Conservation (phyloP, 1,140 invertebrate genomes). For the Hylyphantes graminicola region DNA sequence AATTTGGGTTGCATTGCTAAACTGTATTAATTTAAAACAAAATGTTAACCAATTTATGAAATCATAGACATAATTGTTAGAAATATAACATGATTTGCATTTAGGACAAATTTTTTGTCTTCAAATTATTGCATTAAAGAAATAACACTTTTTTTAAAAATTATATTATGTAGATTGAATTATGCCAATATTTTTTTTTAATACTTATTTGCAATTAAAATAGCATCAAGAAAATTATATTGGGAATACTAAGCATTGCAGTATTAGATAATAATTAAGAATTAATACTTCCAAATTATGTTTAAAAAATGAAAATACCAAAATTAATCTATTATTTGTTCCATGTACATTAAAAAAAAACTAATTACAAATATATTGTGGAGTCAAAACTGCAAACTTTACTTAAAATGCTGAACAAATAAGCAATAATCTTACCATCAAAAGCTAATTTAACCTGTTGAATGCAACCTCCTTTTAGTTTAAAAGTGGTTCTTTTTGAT, state of each 20-base stretch:
- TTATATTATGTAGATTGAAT: too few species aligned
- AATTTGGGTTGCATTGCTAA: too few species aligned
- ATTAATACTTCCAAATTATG: neutral
- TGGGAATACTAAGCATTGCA: neutral
- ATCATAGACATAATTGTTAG: too few species aligned
- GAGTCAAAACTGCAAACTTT: neutral
- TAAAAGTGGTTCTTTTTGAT: neutral
- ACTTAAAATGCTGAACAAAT: neutral
- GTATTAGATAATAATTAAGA: neutral
- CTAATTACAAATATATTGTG: neutral
- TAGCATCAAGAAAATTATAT: too few species aligned
- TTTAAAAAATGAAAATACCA: neutral
- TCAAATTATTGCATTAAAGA: too few species aligned
- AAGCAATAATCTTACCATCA: constrained; percentile 14
- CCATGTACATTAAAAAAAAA: constrained; percentile 8
- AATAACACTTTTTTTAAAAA: too few species aligned
- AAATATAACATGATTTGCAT: too few species aligned
- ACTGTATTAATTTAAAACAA: too few species aligned
- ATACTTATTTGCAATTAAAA: too few species aligned
- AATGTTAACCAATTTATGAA: too few species aligned
- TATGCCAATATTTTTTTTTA: too few species aligned
- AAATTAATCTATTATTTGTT: neutral
- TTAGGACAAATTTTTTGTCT: too few species aligned
- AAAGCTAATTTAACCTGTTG: neutral
- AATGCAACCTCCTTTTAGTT: neutral